These are phyloP conservation scores for Pseudomyrmex flavicornis DNA, from an alignment of 1,140 invertebrate species.

Conservation along the genomic window DNA sequence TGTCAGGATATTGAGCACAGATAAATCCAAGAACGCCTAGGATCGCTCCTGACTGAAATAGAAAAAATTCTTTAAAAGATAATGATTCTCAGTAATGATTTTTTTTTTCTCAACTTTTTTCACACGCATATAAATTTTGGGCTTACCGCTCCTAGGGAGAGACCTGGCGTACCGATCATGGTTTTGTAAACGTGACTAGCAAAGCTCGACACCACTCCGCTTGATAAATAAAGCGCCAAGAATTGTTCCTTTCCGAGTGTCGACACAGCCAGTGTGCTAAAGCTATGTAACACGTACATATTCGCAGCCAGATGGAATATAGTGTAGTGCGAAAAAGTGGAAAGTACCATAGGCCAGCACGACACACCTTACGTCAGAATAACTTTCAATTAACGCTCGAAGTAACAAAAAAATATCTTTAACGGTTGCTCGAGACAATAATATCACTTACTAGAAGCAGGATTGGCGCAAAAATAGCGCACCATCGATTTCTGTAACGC, in stretches of 20 bases:
- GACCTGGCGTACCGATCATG: constrained; percentile 87
- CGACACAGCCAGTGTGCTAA: constrained; percentile 88
- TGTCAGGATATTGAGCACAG: constrained; percentile 94
- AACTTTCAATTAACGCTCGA: background rate
- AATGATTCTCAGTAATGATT: too few relatives aligned
- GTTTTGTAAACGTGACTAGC: constrained; percentile 94
- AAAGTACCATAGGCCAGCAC: constrained; percentile 95
- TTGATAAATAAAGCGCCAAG: constrained; percentile 94
- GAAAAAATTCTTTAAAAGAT: constrained; percentile 43
- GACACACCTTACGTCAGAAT: constrained; percentile 86
- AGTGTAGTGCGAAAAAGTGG: constrained; percentile 97
- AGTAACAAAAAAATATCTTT: background rate
- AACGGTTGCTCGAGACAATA: background rate
- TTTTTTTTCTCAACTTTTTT: too few relatives aligned
- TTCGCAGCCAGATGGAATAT: constrained; percentile 94
- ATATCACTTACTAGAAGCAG: constrained; percentile 88
- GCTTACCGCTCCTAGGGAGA: constrained; percentile 96
- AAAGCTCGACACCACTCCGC: constrained; percentile 95
- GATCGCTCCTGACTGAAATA: constrained; percentile 95
- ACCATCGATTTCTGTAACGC: constrained; percentile 91
- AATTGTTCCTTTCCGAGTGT: constrained; percentile 97
- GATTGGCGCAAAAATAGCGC: constrained; percentile 94
- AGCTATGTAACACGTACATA: constrained; percentile 98
- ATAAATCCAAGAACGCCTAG: constrained; percentile 95
- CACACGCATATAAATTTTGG: constrained; percentile 30